Evolutionary conservation across 2,797 vertebrate genomes (phyloP), one percentile per base, ranked within the genome.

Genomic region (Tauraco hartlaubi): DNA sequence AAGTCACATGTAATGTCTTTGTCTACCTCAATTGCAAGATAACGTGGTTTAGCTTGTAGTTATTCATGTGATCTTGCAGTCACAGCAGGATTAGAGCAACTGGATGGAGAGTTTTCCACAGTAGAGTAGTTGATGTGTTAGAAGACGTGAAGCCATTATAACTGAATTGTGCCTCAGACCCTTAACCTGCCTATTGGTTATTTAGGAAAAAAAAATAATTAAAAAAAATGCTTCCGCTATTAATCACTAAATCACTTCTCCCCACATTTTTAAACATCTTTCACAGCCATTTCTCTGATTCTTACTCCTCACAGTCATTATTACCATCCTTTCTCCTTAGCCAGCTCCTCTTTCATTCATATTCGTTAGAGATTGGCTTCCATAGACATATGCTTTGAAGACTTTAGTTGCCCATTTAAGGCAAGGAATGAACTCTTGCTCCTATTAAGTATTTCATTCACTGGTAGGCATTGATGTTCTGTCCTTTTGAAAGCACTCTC

Each of bases 361-460:
- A 21, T 14, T 58, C 7, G 85, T 74, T 75, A 46, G 25, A 66
- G n/a, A 71, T 18, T 46, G 54, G 20, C 35, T 94, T 94, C 55
- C 54, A 62, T 11, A 92, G 69, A 37, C 25, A 5, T 31, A 56
- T 11, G 15, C 81, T 90, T 92, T 93, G 89, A 96, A 92, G 75
- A 68, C 18, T 72, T 80, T 46, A n/a, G 68, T 85, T 91, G 62
- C 46, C 84, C 62, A 66, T 88, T 88, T 94, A 96, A 95, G 91
- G 82, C 66, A 83, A 96, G 49, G 86, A 85, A 88, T 91, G 87
- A 96, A 92, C 91, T 88, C 62, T 91, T 95, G 79, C 46, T 96
- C 79, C 62, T 58, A 23, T 85, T 90, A 85, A 86, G 48, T 41
- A 69, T 86, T 96, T 92, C 76, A 78, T 94, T 92, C 88, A 87